Evolutionary conservation across 2,113 vertebrate species (phyloP), one percentile per base, ranked within the genome.

Genomic region (Ellobius talpinus): DNA sequence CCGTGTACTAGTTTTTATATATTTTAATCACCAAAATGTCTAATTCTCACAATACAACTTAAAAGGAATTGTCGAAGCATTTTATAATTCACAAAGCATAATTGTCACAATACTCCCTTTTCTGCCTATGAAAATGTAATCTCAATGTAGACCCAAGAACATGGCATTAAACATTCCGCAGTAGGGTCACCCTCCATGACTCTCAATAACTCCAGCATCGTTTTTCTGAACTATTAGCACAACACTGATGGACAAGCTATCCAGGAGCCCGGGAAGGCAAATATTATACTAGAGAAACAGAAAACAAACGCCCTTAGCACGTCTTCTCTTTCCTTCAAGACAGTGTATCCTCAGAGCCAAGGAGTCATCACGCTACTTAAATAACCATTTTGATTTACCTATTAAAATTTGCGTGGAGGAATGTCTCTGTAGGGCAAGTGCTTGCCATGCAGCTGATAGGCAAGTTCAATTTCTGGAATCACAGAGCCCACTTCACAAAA

Each of bases 381-480:
- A 79, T 10, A 70, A 39, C 26, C 63, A 58, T 77, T 95, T 97
- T 90, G 16, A 88, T 90, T 96, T 94, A 70, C 23, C 50, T 66
- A 31, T 88, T 88, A 87, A 84, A 55, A 81, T 90, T 89, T 93
- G 19, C 63, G 7, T 29, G 21, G 45, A 68, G 31, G 31, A 31
- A 8, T 45, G 58, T 16, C 81, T 84, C 26, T 84, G 55, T 17
- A 42, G 7, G 39, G n/a, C 63, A 42, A 84, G 58, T 29, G 58
- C 58, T 63, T 31, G 39, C n/a, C 14, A 10, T 1, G 24, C 13
- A 63, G n/a, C 24, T 31, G 24, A 39, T 13, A 84, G n/a, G 31
- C 17, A 5, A 63, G 24, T 26, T 42, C 79, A 39, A 12, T 29
- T 13, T 61, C 81, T 42, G 24, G 13, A 39, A 29, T 17, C 82